Evolutionary conservation across 2,113 vertebrate species (phyloP), one percentile per base, ranked within the genome.

Genomic region (Halcyon malimbica): DNA sequence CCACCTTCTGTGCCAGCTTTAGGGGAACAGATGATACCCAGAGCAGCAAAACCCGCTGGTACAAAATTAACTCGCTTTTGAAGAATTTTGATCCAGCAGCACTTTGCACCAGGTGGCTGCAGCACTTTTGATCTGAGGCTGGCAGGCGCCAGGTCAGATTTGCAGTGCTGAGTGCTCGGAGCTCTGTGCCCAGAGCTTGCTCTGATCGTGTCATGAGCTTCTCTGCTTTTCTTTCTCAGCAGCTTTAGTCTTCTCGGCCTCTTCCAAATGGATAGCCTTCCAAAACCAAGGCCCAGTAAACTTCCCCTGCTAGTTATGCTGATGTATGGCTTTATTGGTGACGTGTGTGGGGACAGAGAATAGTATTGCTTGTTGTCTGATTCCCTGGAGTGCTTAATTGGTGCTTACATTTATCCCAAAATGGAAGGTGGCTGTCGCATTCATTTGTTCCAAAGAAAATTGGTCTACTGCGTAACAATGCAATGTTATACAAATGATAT

Each of bases 61-160:
- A 94, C 92, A 91, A 94, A 96, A 96, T 97, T 97, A 96, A 93
- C 95, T 97, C 96, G 89, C 91, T 96, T 94, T 95, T 95, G 94
- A 89, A 94, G 93, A 93, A 89, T 95, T 89, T 35, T 64, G 81
- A 93, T 96, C 93, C 96, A 96, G 93, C 91, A 97, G 91, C 91
- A 89, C 89, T 97, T 96, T 93, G 91, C 69, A 95, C 83, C 96
- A 96, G 96, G 95, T 97, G 96, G 96, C 89, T 96, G 70, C 87
- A 82, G 81, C 62, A 82, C 83, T 96, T 96, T 68, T 82, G 69
- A 95, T 96, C 89, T 91, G 92, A 88, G 24, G 33, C 63, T 93
- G 90, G 70, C 90, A 93, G 82, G 78, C 14, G 1, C 83, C 35
- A 60, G 92, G 94, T 95, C 85, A 79, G 85, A 94, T 95, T 73